These are phyloP conservation scores for Nyctalus aviator DNA, from an alignment of 2,797 vertebrate species.

Conservation along the genomic window DNA sequence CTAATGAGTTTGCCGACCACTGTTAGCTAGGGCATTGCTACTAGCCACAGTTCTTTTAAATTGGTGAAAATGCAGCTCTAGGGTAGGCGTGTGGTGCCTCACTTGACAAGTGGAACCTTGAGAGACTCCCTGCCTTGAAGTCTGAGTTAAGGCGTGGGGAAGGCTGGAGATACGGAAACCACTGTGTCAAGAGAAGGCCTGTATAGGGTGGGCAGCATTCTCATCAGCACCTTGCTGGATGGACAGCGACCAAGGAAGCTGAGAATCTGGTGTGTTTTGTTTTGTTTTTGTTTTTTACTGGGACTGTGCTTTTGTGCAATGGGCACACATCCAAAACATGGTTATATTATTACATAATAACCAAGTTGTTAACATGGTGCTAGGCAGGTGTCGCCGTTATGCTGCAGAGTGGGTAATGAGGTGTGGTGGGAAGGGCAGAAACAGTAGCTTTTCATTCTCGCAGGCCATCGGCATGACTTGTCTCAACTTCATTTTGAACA, in stretches of 20 bases:
- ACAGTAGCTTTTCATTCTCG: not conserved
- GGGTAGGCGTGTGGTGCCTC: not conserved
- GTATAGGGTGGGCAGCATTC: not conserved
- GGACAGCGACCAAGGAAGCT: not conserved
- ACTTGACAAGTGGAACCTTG: not conserved
- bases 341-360: not conserved
- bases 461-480: not conserved
- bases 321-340: not conserved
- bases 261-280: not conserved
- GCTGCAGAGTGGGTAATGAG: not conserved
- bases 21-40: not conserved
- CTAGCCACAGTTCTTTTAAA: not conserved
- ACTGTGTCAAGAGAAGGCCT: not conserved
- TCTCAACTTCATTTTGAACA: slow-evolving; percentile 44
- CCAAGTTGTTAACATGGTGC: not conserved
- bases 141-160: not conserved
- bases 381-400: not conserved
- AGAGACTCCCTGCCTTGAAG: not conserved
- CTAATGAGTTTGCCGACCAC: no score
- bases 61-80: not conserved
- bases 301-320: not conserved
- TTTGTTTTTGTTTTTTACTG: not conserved
- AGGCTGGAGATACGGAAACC: not conserved
- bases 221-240: not conserved
- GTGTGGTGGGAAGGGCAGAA: not conserved